Base-by-base conservation (phyloP, 2,113 vertebrate genomes). In the Apistogramma diplotaenia region DNA sequence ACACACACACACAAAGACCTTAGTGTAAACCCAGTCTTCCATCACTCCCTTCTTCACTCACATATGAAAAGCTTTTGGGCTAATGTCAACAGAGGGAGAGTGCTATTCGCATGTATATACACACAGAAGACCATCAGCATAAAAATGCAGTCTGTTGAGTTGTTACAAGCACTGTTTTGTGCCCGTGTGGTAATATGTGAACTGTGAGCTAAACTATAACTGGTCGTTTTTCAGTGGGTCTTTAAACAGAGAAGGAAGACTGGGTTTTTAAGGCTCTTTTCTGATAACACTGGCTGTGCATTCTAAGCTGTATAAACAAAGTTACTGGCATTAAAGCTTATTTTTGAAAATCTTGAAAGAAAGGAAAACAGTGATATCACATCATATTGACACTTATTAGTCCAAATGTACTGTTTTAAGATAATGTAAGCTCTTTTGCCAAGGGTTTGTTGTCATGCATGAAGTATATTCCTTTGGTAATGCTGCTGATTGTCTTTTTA, bases 1-100 rank as follows among this genome's bases (percentile, higher is more conserved):
- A 67, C 61, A 81, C 56, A 78, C 60, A 46, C 58, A 80, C 86
- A 92, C 88, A 92, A 90, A 91, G 88, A 81, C 57, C 77, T 89
- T 82, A 89, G 86, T 92, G 90, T 92, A 78, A 88, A 82, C 43
- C 35, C 19, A 13, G 27, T 27, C 62, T 31, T 46, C 76, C 58
- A 23, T 23, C 62, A 46, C 67, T 19, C 55, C 73, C 62, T 49
- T 35, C 76, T 74, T 89, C 73, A 19, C 72, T 77, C 55, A 61
- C 60, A 76, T 82, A 65, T 76, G 40, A 84, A 83, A 73, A 78
- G 72, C 75, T 82, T 76, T 55, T 13, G 23, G 82, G 74, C 59
- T 72, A 43, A 40, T 67, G 60, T 53, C 57, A 88, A 81, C 72
- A 74, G 54, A 18, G 37, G 76, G 61, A 27, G 23, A 7, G 3